A percentile compares a stretch with the other conserved stretches of the same genome.
Evolutionary conservation across 2,888 invertebrate genomes (phyloP).

Genomic region (Campoplex nolae): DNA sequence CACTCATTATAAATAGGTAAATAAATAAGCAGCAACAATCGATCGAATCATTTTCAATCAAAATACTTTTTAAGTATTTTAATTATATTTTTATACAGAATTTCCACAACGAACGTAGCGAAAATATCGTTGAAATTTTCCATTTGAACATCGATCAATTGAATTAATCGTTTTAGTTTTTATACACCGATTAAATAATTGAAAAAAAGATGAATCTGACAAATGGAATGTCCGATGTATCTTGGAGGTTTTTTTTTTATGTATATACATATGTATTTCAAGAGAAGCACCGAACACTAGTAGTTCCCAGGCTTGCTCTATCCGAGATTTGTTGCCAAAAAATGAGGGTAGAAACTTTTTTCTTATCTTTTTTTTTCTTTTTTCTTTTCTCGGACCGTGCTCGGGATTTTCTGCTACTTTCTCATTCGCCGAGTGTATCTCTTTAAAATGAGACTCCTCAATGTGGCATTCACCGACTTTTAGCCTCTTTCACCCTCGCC

Average conservation of each 20-base stretch:
- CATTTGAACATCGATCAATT: background rate
- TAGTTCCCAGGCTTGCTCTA: conserved; percentile 28
- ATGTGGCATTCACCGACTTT: conserved; percentile 64
- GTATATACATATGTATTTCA: conserved; percentile 34
- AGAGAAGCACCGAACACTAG: conserved; percentile 49
- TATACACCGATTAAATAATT: background rate
- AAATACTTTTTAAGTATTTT: background rate
- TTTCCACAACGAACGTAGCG: background rate
- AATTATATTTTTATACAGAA: background rate
- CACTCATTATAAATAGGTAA: too few species aligned
- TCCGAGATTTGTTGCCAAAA: conserved; percentile 59
- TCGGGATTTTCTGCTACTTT: conserved; percentile 46
- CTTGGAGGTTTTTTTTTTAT: background rate
- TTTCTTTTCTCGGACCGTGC: background rate
- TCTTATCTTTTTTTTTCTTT: background rate
- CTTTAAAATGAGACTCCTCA: conserved; percentile 56
- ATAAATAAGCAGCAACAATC: background rate
- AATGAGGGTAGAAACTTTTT: conserved; percentile 47
- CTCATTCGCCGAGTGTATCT: conserved; percentile 57
- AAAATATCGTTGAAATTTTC: background rate
- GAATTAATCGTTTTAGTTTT: background rate
- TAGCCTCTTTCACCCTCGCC: conserved; percentile 32
- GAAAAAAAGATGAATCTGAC: background rate
- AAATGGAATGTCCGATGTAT: conserved; percentile 2
- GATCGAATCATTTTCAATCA: background rate